Percentiles rank a stretch among this genome's conserved stretches.
Evolutionary conservation across 2,113 vertebrate species (phyloP).

Genomic region (Nothocercus julius): DNA sequence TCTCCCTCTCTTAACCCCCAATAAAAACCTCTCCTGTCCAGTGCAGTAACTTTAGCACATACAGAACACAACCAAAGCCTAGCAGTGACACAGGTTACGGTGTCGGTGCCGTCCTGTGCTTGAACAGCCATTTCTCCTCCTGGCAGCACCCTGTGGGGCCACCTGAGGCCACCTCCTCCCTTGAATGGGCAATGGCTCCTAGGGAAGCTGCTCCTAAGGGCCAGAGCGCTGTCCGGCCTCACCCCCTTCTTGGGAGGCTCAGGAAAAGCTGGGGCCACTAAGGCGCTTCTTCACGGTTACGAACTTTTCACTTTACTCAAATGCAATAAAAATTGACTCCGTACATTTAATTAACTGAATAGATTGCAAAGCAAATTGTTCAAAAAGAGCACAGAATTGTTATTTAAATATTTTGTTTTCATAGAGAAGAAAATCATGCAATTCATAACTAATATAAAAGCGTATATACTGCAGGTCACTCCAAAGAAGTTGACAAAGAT

Average conservation of each 20-base stretch:
- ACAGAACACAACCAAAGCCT: neutral
- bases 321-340: neutral
- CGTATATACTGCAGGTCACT: neutral
- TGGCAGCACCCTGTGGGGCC: neutral
- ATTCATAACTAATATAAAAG: slow-evolving; percentile 4
- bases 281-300: neutral
- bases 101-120: neutral
- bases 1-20: neutral
- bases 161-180: neutral
- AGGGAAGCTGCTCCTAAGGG: neutral
- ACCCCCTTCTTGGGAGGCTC: fast-evolving
- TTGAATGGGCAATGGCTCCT: neutral
- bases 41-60: neutral
- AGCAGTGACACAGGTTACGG: neutral
- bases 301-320: neutral
- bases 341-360: neutral
- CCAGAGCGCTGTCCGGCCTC: neutral
- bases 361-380: neutral
- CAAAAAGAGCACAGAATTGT: neutral
- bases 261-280: neutral
- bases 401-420: slow-evolving; percentile 3
- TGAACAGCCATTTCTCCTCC: neutral
- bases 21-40: neutral
- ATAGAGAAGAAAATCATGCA: neutral
- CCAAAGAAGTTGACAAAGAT: neutral